phyloP scores from a whole-genome alignment of 2,797 vertebrate genomes.

The Astyanax mexicanus region DNA sequence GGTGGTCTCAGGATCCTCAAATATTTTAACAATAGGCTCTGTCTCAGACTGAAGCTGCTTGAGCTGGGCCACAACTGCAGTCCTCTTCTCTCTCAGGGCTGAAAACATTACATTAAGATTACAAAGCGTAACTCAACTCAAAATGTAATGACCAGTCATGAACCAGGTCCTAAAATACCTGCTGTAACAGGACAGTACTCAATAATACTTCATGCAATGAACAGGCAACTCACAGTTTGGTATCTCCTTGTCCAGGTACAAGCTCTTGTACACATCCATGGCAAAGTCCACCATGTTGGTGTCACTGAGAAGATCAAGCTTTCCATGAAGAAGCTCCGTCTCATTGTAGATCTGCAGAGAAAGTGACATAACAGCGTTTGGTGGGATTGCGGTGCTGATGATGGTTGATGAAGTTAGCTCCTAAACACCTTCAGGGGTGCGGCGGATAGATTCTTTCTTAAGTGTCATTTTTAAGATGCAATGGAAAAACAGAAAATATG shows the following conservation, averaged over 20 bases:
- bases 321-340: slow-evolving; percentile 93
- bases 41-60: slow-evolving; percentile 97
- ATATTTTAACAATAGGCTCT: slow-evolving; percentile 97
- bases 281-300: slow-evolving; percentile 99
- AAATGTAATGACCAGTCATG: no score
- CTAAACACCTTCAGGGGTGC: no score
- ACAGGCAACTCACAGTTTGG: slow-evolving; percentile 84
- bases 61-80: slow-evolving; percentile 92
- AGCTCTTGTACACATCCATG: slow-evolving; percentile 97
- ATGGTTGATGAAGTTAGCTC: no score
- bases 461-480: no score
- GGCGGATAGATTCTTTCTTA: no score
- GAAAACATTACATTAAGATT: slow-evolving; percentile 15
- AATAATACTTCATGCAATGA: neutral
- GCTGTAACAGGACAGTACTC: no score
- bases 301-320: slow-evolving; percentile 96
- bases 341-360: slow-evolving; percentile 94
- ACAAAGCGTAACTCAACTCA: neutral
- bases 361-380: neutral
- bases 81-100: slow-evolving; percentile 95
- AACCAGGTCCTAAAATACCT: no score
- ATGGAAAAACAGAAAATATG: no score
- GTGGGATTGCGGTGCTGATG: neutral
- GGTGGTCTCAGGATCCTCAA: slow-evolving; percentile 97
- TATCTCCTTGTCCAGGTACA: slow-evolving; percentile 90